Evolutionary conservation across 1,140 invertebrate genomes (phyloP).

Genomic region (Drosophila melanica): DNA sequence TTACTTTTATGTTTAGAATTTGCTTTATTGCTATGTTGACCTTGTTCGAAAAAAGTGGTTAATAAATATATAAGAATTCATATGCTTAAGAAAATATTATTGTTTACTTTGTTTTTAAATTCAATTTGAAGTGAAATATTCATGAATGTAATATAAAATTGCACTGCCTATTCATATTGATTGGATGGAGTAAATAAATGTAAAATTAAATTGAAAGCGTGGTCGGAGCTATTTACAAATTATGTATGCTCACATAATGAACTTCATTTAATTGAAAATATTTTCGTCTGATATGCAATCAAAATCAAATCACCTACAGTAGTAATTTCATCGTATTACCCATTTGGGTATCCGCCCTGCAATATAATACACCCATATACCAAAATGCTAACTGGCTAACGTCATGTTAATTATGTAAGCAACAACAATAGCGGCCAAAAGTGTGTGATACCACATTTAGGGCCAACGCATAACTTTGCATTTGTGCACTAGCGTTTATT

Average conservation of each 20-base stretch:
- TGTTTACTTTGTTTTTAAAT: no score
- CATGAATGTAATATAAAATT: not conserved
- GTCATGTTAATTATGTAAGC: conserved; percentile 72
- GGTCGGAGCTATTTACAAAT: not conserved
- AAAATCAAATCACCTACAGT: conserved; percentile 59
- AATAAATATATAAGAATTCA: no score
- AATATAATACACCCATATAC: conserved; percentile 10
- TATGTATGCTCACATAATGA: conserved; percentile 39
- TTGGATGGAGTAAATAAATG: not conserved
- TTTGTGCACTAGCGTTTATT: conserved; percentile 47
- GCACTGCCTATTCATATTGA: not conserved
- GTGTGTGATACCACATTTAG: conserved; percentile 3
- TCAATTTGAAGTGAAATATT: no score
- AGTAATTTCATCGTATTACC: conserved; percentile 50
- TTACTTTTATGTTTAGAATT: no score
- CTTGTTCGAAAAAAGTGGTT: no score
- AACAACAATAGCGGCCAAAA: conserved; percentile 1
- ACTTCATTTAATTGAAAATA: conserved; percentile 54
- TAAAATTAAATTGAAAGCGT: conserved; percentile 1
- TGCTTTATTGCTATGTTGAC: no score
- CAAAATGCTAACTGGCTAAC: conserved; percentile 64
- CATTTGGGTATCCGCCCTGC: conserved; percentile 5
- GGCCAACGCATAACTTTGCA: conserved; percentile 37
- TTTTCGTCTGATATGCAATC: conserved; percentile 64
- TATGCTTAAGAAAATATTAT: no score